Base-by-base conservation (phyloP, 1,140 invertebrate species). In the Dryas iulia region DNA sequence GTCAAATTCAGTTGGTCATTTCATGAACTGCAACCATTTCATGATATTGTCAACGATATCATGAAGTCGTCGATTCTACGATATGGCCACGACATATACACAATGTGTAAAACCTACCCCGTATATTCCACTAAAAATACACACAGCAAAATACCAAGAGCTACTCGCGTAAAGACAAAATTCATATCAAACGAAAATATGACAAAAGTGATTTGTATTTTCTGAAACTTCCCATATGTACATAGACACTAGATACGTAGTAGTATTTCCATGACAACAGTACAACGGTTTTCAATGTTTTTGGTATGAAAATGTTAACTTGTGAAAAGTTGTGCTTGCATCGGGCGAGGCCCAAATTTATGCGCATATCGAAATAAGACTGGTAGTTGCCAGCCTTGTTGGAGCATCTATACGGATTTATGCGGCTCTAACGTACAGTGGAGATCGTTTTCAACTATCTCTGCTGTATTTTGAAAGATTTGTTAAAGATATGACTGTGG, bases 311-410 rank as follows among this genome's bases (percentile, higher is more conserved):
- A 67, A 66, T 59, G 33, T 25, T 60, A 58, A 61, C 31, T 47
- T 28, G 59, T 21, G 63, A 73, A 69, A 66, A 69, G 66, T 73
- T 67, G 26, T 12, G 28, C 53, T 66, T 28, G 39, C 30, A 28
- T 30, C 69, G 59, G 61, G 52, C 75, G 69, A 58, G 67, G 35
- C 53, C 56, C 53, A 78, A 80, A 84, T 84, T 78, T 83, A 84
- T 84, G 83, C 78, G 75, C 81, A 84, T 84, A 83, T 73, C 66
- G 72, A 70, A 74, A 67, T 72, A 68, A 66, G 73, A 76, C 79
- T 82, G n/a, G 39, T 14, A 47, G 6, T 47, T 18, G 39, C 39
- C 39, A 47, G 39, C 6, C 39, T 7, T 47, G 39, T 47, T 47
- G 39, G 14, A 21, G 39, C 39, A 47, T 47, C 39, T 47, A 47